These are phyloP conservation scores for Ageneiosus marmoratus DNA, from an alignment of 2,113 vertebrate genomes.

Conservation along the genomic window DNA sequence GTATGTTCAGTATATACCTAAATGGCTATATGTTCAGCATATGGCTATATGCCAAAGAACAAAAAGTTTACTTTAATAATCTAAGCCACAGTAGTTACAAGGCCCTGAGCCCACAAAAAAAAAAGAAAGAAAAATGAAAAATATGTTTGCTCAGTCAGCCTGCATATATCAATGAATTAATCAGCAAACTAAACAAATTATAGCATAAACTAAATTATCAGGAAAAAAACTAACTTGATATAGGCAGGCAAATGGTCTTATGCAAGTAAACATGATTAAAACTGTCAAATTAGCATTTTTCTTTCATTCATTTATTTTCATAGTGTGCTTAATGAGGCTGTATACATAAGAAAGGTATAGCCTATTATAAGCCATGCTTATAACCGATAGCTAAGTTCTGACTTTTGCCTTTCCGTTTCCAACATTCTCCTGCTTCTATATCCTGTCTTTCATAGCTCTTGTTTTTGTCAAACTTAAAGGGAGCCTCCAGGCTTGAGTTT, in stretches of 20 bases:
- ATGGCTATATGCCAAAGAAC: not conserved
- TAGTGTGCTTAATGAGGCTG: not conserved
- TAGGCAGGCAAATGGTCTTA: not conserved
- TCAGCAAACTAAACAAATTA: constrained; percentile 12
- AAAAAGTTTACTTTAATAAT: not conserved
- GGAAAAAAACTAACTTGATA: not conserved
- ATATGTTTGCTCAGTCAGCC: not conserved
- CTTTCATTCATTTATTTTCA: not conserved
- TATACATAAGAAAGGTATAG: not conserved
- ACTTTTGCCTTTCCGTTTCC: constrained; percentile 17
- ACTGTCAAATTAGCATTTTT: not conserved
- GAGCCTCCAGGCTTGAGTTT: constrained; percentile 63
- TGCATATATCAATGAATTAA: not conserved
- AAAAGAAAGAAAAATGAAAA: not conserved
- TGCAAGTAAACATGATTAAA: not conserved
- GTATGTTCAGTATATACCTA: not conserved
- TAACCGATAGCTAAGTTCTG: constrained; percentile 4
- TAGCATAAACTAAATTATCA: not conserved
- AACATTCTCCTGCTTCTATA: constrained; percentile 24
- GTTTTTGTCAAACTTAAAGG: constrained; percentile 57
- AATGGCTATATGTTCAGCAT: no score
- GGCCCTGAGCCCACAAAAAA: not conserved
- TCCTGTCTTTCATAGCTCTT: constrained; percentile 45
- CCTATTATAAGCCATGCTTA: not conserved
- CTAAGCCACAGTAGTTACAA: not conserved